phyloP scores from a whole-genome alignment of 1,140 invertebrate genomes.

The Cephus cinctus region DNA sequence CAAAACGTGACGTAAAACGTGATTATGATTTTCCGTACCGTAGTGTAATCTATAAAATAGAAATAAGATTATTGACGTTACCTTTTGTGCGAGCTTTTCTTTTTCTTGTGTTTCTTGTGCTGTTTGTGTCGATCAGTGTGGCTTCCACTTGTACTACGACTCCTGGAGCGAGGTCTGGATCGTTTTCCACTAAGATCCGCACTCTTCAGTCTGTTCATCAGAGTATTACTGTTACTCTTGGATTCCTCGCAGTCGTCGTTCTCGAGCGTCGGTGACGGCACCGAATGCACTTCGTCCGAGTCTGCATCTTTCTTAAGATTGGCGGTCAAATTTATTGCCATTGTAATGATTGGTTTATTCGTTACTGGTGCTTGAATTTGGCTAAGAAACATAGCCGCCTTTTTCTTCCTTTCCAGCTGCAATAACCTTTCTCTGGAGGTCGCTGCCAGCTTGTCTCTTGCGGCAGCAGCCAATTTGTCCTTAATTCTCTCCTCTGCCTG shows the following conservation, averaged over 20 bases:
- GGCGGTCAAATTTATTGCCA: conserved; percentile 2
- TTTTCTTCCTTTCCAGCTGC: conserved; percentile 70
- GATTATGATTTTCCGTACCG: conserved; percentile 2
- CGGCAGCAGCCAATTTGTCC: conserved; percentile 63
- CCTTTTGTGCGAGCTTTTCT: conserved; percentile 52
- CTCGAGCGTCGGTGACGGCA: conserved; percentile 39
- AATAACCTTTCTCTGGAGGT: conserved; percentile 65
- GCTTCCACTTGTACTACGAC: conserved; percentile 41
- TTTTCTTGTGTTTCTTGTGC: conserved; percentile 52
- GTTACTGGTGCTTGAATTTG: conserved; percentile 55
- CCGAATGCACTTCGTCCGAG: conserved; percentile 41
- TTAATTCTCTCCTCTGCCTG: conserved; percentile 64
- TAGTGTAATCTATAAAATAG: conserved; percentile 1
- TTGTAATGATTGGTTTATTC: conserved; percentile 20
- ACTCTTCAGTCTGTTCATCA: conserved; percentile 46
- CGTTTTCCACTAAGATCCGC: conserved; percentile 42
- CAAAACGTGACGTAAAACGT: conserved; percentile 16
- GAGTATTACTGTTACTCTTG: conserved; percentile 28
- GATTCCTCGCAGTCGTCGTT: conserved; percentile 29
- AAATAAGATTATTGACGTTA: conserved; percentile 21
- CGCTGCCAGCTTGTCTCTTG: conserved; percentile 61
- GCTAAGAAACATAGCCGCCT: conserved; percentile 64
- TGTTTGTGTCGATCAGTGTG: conserved; percentile 38
- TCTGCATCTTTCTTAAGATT: conserved; percentile 24
- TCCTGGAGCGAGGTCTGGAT: conserved; percentile 43